phyloP scores from a whole-genome alignment of 2,113 vertebrate species.

The Ptilorrhoa leucosticta region DNA sequence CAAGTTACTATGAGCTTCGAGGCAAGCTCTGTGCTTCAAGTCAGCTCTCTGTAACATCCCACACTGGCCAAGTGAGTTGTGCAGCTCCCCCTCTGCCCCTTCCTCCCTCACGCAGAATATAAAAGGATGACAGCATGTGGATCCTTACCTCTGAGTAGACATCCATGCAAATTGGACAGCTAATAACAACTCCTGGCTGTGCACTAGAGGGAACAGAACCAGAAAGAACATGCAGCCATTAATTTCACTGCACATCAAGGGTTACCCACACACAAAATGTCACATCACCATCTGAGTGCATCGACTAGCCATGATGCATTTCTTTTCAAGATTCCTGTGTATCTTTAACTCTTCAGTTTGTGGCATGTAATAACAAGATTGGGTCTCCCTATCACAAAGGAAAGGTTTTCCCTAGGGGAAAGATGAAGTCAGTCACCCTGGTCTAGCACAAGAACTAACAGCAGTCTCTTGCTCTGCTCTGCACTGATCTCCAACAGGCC shows the following conservation, averaged over 20 bases:
- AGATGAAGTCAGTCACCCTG: neutral
- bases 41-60: neutral
- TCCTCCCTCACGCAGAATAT: neutral
- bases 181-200: too few species aligned
- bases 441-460: neutral
- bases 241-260: neutral
- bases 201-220: too few species aligned
- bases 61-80: accelerated
- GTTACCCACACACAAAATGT: neutral
- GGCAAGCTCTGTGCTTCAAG: neutral
- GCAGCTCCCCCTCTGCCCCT: neutral
- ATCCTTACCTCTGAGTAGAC: conserved; percentile 37
- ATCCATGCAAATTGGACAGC: conserved; percentile 18
- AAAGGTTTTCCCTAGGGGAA: neutral
- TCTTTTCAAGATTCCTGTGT: neutral
- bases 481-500: neutral
- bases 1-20: too few species aligned
- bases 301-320: accelerated
- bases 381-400: neutral
- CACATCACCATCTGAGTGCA: accelerated
- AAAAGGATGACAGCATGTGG: neutral
- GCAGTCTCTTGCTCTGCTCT: neutral
- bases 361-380: neutral
- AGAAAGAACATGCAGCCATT: conserved; percentile 9
- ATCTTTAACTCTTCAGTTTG: neutral